Evolutionary conservation across 2,797 vertebrate genomes (phyloP).

Genomic region (Pangasius krempfi): DNA sequence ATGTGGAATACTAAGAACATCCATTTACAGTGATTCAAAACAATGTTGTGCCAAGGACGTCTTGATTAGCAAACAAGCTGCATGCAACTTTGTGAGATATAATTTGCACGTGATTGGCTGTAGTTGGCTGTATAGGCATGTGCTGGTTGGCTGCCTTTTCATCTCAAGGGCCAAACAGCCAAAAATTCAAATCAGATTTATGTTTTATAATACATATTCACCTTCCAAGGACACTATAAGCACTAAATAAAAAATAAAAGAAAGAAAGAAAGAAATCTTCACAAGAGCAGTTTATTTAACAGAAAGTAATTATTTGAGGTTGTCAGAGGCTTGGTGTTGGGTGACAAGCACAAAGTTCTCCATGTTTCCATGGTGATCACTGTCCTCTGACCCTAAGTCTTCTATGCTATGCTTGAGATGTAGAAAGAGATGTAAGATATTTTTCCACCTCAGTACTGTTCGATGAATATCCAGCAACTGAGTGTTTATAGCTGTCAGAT

Average conservation of each 20-base stretch:
- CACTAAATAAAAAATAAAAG: background rate
- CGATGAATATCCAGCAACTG: background rate
- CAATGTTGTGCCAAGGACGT: background rate
- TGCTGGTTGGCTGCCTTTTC: background rate
- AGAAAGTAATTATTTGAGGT: background rate
- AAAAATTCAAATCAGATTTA: background rate
- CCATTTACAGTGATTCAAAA: background rate
- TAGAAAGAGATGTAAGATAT: background rate
- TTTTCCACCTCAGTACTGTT: background rate
- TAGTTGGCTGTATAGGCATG: background rate
- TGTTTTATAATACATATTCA: background rate
- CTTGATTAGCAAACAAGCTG: background rate
- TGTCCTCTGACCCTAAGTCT: background rate
- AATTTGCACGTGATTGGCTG: background rate
- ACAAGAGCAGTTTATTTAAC: background rate
- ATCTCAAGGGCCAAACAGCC: background rate
- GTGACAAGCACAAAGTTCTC: background rate
- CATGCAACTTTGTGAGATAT: background rate
- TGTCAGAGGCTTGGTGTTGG: background rate
- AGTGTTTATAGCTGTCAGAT: background rate
- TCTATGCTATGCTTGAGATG: background rate
- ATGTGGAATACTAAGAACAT: background rate
- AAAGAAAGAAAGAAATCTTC: background rate
- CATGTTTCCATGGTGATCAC: background rate
- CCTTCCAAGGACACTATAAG: background rate